These are phyloP conservation scores for Priapulus caudatus DNA, from an alignment of 2,888 invertebrate species.

Conservation along the genomic window DNA sequence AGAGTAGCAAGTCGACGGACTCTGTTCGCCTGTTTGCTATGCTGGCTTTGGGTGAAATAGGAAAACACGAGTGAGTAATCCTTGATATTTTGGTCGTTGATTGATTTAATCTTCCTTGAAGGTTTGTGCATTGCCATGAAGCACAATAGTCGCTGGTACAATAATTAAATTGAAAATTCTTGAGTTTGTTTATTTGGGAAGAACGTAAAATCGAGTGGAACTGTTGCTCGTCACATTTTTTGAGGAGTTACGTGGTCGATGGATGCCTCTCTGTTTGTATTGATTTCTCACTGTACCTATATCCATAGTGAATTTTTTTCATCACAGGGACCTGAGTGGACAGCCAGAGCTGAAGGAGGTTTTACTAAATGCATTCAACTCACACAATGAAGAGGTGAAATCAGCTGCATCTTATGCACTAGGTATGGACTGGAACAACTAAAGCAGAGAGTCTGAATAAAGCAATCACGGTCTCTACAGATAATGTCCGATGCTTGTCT, in stretches of 20 bases:
- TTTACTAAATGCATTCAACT: conserved; percentile 68
- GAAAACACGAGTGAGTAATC: conserved; percentile 66
- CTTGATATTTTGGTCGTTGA: conserved; percentile 10
- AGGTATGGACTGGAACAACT: conserved; percentile 42
- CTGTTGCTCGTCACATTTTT: conserved; percentile 13
- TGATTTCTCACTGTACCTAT: too few species aligned
- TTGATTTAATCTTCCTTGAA: neutral
- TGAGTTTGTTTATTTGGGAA: conserved; percentile 6
- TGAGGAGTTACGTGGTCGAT: too few species aligned
- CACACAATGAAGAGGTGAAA: conserved; percentile 89
- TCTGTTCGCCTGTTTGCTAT: conserved; percentile 77
- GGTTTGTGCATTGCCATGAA: neutral
- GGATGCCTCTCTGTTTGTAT: too few species aligned
- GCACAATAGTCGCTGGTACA: neutral
- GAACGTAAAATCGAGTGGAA: neutral
- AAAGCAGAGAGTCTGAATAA: too few species aligned
- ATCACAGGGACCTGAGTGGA: conserved; percentile 35
- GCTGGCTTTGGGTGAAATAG: conserved; percentile 91
- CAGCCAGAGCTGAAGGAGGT: conserved; percentile 38
- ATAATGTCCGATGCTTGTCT: too few species aligned
- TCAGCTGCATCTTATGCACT: conserved; percentile 93
- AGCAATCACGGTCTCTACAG: too few species aligned
- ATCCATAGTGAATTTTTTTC: too few species aligned
- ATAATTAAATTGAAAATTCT: neutral
- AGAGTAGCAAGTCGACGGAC: conserved; percentile 34